These are phyloP conservation scores for Zaprionus tsacasi DNA, from an alignment of 1,140 invertebrate species.

Conservation along the genomic window DNA sequence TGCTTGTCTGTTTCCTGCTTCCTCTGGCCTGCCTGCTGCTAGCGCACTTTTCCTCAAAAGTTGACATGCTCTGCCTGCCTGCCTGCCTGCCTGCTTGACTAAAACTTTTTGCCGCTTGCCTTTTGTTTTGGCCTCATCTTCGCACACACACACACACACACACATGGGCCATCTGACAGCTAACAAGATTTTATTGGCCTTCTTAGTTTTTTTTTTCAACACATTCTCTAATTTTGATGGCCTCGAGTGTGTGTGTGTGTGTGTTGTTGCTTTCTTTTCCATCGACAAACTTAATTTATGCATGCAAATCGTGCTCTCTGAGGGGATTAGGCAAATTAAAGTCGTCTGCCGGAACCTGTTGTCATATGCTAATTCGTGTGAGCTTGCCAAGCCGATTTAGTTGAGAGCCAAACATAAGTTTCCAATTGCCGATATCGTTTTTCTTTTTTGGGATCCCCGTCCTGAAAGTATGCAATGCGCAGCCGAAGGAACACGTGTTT, in stretches of 20 bases:
- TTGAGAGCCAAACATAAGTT: conserved; percentile 9
- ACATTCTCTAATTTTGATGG: conserved; percentile 5
- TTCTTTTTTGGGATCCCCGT: background rate
- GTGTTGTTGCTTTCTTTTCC: background rate
- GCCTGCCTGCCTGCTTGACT: conserved; percentile 32
- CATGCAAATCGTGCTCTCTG: conserved; percentile 17
- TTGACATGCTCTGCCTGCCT: conserved; percentile 51
- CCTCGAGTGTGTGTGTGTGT: background rate
- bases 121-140: conserved; percentile 37
- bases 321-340: conserved; percentile 32
- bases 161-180: conserved; percentile 33
- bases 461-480: background rate
- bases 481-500: conserved; percentile 11
- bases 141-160: conserved; percentile 7
- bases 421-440: conserved; percentile 23
- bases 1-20: conserved; percentile 8
- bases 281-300: conserved; percentile 10
- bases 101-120: conserved; percentile 53
- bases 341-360: conserved; percentile 1
- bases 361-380: conserved; percentile 13
- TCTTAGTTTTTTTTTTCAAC: conserved; percentile 2
- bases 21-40: conserved; percentile 4
- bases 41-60: conserved; percentile 30
- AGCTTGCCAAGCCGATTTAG: conserved; percentile 1
- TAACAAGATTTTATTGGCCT: conserved; percentile 61